A percentile compares a stretch with the other conserved stretches of the same genome.
phyloP scores from a whole-genome alignment of 2,888 invertebrate genomes.

The Cerceris rybyensis region DNA sequence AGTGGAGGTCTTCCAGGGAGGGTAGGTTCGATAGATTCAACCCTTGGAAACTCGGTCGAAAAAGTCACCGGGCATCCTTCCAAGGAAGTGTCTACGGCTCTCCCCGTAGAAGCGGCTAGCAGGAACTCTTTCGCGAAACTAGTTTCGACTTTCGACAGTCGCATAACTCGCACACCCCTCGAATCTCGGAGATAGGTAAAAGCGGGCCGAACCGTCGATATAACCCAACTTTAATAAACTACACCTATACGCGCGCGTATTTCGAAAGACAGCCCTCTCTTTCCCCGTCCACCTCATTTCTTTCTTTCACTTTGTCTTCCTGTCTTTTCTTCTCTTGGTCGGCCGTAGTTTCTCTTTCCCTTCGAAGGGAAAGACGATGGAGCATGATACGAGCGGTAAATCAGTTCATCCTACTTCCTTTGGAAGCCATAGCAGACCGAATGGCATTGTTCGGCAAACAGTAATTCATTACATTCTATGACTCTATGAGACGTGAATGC shows the following conservation, averaged over 20 bases:
- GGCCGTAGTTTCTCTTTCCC: slow-evolving; percentile 6
- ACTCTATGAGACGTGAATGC: slow-evolving; percentile 71
- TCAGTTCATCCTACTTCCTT: slow-evolving; percentile 68
- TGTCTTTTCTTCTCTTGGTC: background rate
- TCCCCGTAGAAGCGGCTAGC: slow-evolving; percentile 24
- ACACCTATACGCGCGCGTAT: slow-evolving; percentile 19
- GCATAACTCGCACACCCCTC: slow-evolving; percentile 57
- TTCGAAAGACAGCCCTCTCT: slow-evolving; percentile 9
- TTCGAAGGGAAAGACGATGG: slow-evolving; percentile 27
- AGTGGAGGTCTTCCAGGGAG: slow-evolving; percentile 4
- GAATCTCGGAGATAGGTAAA: slow-evolving; percentile 53
- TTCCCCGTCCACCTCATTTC: background rate
- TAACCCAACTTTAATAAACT: slow-evolving; percentile 67
- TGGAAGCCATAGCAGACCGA: slow-evolving; percentile 59
- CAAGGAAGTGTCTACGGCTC: slow-evolving; percentile 53
- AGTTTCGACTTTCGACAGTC: slow-evolving; percentile 67
- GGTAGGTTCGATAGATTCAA: slow-evolving; percentile 33
- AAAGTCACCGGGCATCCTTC: slow-evolving; percentile 56
- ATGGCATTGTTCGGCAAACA: slow-evolving; percentile 74
- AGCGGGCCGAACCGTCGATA: slow-evolving; percentile 35
- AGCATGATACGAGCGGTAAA: slow-evolving; percentile 67
- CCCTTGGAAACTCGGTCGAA: slow-evolving; percentile 39
- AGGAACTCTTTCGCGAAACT: slow-evolving; percentile 57
- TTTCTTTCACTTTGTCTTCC: slow-evolving; percentile 22
- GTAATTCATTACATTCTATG: slow-evolving; percentile 75